Base-by-base conservation (phyloP, 2,113 vertebrate genomes). In the Phaethornis superciliosus region DNA sequence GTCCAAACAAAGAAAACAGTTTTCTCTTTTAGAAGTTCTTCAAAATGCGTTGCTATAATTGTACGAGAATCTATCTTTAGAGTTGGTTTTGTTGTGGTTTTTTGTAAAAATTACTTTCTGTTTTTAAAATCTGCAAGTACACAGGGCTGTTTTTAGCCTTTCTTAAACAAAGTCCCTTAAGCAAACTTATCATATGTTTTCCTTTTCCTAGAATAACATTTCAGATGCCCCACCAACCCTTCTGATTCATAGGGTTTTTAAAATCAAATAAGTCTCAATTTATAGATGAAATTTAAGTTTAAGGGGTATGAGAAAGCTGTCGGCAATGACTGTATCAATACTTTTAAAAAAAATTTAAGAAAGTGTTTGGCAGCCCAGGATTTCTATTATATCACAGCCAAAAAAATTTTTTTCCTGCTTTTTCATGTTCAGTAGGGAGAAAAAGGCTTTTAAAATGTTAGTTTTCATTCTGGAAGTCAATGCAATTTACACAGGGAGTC, bases 1-100 rank as follows among this genome's bases (percentile, higher is more conserved):
- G 47, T 95, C 90, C 89, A 96, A 97, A 95, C 24, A 65, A 95
- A 92, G 84, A 93, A 95, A 97, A 95, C 88, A 96, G 86, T 92
- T 91, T 96, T 94, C 81, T 96, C 81, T 97, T 97, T 96, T 96
- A 95, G 89, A 95, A 75, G 23, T 92, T 93, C 54, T 96, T 97
- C 86, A 97, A 54, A 96, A 88, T 96, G 40, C 63, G 78, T 96
- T 98, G 97, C 96, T 93, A 75, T 97, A 97, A 97, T 97, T 97
- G 94, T 87, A 32, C 84, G 90, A 91, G 59, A 96, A 90, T 96
- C 96, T 97, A 76, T 97, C 96, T 97, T 98, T 97, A 94, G 90
- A 96, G 72, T 89, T 97, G 96, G 74, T 98, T 98, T 97, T 98
- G 97, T 98, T 98, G 97, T 98, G 93, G 94, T 94, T 97, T 97